Conservation (phyloP, 2,113 vertebrate genomes). For the Glareola pratincola region DNA sequence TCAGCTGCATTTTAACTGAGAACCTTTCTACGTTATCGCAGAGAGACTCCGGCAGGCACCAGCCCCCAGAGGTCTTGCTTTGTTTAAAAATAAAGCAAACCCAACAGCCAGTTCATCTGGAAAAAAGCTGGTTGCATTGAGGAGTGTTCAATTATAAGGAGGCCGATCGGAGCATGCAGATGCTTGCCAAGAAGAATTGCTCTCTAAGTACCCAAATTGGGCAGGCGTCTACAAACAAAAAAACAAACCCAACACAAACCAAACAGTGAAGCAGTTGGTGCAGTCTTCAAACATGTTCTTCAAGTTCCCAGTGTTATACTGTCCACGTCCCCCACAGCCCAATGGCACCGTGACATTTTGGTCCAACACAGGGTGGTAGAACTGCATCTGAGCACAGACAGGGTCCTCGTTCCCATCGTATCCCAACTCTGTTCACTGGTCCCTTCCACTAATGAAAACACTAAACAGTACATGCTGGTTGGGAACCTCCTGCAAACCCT, state of each 20-base stretch:
- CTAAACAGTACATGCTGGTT: neutral
- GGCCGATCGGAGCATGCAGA: neutral
- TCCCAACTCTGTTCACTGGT: neutral
- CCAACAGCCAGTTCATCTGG: neutral
- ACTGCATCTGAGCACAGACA: neutral
- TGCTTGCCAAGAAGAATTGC: neutral
- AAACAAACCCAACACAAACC: neutral
- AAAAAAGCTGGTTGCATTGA: neutral
- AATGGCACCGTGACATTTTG: neutral
- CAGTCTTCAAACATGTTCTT: neutral
- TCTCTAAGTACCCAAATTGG: neutral
- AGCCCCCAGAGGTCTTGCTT: neutral
- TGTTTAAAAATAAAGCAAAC: conserved; percentile 37
- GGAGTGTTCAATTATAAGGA: neutral
- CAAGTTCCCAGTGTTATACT: neutral
- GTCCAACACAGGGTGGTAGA: neutral
- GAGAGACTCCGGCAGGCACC: neutral
- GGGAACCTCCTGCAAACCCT: neutral
- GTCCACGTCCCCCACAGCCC: neutral
- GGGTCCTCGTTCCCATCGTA: neutral
- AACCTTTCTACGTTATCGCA: neutral
- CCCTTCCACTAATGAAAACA: neutral
- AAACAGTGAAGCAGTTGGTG: neutral
- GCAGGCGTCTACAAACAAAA: neutral
- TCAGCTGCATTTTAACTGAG: neutral